phyloP scores from a whole-genome alignment of 2,113 vertebrate species.

The Tupaia tana region DNA sequence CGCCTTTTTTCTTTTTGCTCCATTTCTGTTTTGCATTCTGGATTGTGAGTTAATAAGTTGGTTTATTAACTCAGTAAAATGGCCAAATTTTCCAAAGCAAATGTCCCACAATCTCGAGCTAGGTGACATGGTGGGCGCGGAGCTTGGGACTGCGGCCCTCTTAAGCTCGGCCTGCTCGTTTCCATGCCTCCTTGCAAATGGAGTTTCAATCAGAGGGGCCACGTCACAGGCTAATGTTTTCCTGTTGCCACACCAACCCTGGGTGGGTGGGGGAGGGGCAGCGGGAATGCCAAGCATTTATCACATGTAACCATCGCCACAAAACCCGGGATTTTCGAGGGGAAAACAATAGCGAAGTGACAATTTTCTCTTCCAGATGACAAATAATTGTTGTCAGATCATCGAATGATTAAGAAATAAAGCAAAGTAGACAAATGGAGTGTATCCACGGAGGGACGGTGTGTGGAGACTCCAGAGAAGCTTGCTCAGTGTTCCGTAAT shows the following conservation, averaged over 20 bases:
- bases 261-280: not conserved
- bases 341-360: slow-evolving; percentile 17
- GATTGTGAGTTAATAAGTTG: slow-evolving; percentile 15
- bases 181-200: slow-evolving; percentile 8
- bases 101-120: slow-evolving; percentile 23
- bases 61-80: slow-evolving; percentile 58
- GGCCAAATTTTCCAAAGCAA: slow-evolving; percentile 64
- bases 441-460: not conserved
- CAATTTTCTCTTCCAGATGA: slow-evolving; percentile 65
- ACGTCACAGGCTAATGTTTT: not conserved
- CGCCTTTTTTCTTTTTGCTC: slow-evolving; percentile 12
- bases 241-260: slow-evolving; percentile 9
- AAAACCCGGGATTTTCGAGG: not conserved
- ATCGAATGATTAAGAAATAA: slow-evolving; percentile 63
- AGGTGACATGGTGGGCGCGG: slow-evolving; percentile 63
- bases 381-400: slow-evolving; percentile 69
- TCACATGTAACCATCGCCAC: not conserved
- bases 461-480: not conserved
- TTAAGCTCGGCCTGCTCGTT: slow-evolving; percentile 36
- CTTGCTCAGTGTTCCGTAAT: slow-evolving; percentile 5
- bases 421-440: slow-evolving; percentile 63
- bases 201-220: not conserved
- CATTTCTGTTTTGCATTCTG: slow-evolving; percentile 67
- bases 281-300: not conserved
- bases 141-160: not conserved